A percentile compares a stretch with the other conserved stretches of the same genome.
Conservation (phyloP, 2,113 vertebrate species). For the Physeter macrocephalus region DNA sequence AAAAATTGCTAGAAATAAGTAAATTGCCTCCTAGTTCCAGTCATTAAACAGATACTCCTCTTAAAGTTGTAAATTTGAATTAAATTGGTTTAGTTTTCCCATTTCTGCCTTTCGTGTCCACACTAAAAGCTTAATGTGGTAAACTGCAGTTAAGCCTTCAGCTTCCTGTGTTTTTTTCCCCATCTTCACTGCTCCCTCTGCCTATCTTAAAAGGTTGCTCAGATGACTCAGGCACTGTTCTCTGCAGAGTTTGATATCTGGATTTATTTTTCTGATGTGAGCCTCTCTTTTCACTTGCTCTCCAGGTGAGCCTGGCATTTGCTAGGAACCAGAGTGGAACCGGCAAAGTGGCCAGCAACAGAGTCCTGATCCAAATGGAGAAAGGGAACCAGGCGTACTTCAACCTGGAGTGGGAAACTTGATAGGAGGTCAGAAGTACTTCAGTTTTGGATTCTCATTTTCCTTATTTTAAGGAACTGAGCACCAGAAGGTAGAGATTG, state of each 20-base stretch:
- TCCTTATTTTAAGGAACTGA: constrained; percentile 92
- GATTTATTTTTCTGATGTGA: constrained; percentile 77
- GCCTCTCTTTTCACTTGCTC: constrained; percentile 82
- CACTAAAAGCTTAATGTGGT: constrained; percentile 52
- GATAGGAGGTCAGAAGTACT: constrained; percentile 99
- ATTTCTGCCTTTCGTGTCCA: constrained; percentile 44
- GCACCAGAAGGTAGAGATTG: constrained; percentile 65
- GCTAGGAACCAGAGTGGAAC: constrained; percentile 98
- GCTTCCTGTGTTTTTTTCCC: constrained; percentile 31
- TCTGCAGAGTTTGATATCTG: constrained; percentile 72
- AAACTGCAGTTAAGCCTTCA: constrained; percentile 71
- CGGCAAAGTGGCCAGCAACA: constrained; percentile 98
- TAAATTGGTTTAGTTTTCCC: constrained; percentile 30
- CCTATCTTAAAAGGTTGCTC: constrained; percentile 59
- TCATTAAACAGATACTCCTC: not conserved
- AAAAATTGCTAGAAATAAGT: constrained; percentile 31
- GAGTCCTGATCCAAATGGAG: constrained; percentile 98
- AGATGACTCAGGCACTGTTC: constrained; percentile 68
- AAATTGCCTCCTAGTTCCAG: not conserved
- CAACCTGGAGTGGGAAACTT: constrained; percentile 98
- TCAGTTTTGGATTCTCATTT: constrained; percentile 98
- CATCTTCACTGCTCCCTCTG: constrained; percentile 41
- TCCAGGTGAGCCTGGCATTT: constrained; percentile 98
- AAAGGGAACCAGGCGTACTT: constrained; percentile 98
- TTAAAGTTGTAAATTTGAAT: constrained; percentile 36